Percentiles rank a stretch among this genome's conserved stretches.
Evolutionary conservation across 2,113 vertebrate species (phyloP).

Genomic region (Pseudolaguvia tuberculata): DNA sequence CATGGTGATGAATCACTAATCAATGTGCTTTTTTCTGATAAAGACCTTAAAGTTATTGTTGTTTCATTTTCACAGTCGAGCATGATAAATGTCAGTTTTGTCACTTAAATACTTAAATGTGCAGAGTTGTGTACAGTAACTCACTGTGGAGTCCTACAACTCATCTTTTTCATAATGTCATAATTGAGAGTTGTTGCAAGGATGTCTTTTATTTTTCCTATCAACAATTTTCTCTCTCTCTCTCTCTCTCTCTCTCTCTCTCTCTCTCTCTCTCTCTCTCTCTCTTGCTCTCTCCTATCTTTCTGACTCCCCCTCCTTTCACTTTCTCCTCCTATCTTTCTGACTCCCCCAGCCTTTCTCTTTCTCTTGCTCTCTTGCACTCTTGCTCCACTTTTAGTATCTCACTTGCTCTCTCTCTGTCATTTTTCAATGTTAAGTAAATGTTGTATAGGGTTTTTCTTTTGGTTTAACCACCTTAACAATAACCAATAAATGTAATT

Average conservation of each 20-base stretch:
- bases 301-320: neutral
- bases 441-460: too few species aligned
- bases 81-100: slow-evolving; percentile 20
- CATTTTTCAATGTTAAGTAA: too few species aligned
- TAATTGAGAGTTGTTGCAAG: slow-evolving; percentile 27
- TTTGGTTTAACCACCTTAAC: neutral
- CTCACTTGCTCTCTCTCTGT: neutral
- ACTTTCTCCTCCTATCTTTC: neutral
- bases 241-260: too few species aligned
- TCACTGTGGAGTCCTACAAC: neutral
- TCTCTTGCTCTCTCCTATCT: neutral
- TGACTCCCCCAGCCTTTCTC: neutral
- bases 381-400: neutral
- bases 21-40: neutral
- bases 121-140: slow-evolving; percentile 11
- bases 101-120: neutral
- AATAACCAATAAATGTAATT: slow-evolving; percentile 18
- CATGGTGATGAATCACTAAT: too few species aligned
- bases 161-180: slow-evolving; percentile 32
- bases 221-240: neutral
- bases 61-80: too few species aligned
- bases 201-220: slow-evolving; percentile 29
- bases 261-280: neutral
- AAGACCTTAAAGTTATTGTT: neutral
- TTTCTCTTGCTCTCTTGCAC: neutral